Base-by-base conservation (phyloP, 2,888 invertebrate genomes). In the Bombylius discolor region DNA sequence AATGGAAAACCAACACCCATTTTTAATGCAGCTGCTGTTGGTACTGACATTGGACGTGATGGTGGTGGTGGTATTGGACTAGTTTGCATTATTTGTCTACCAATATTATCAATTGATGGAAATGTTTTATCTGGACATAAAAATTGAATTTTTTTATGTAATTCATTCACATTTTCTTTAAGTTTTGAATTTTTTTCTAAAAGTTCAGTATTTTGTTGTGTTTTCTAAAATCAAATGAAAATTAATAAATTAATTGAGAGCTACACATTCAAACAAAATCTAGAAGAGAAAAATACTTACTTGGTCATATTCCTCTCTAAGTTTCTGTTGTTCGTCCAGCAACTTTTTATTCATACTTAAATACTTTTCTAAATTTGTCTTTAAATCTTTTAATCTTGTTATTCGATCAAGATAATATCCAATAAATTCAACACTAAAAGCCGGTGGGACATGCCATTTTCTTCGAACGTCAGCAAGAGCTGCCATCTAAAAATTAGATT, bases 361-460 rank as follows among this genome's bases (percentile, higher is more conserved):
- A 53, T 90, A 79, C 49, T 87, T 82, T 63, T 87, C 84, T 7
- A 93, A 76, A 39, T 87, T 85, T 33, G 82, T 78, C 63, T 89
- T 85, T 76, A 95, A 81, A 13, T 85, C 84, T 5, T 84, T 81
- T 56, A 93, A 83, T 13, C 94, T 79, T 5, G 84, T 81, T 69
- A 93, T 91, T 33, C 96, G 79, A 71, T 96, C 95, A 56, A 94
- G 75, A 70, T 91, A 96, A 72, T 97, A 97, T 1, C 89, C 91
- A 52, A 96, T 88, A 70, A 94, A 98, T 72, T 96, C 95, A 0
- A 93, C 89, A 50, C 89, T 91, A 69, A 97, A 92, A 0, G 96
- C 93, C 0, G 95, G 93, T 1, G 91, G 85, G 59, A 96, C 87
- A 72, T 95, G 92, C 89, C 94, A 94, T 64, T 95, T 94, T 64